These are phyloP conservation scores for Hirtodrosophila cameraria DNA, from an alignment of 2,888 invertebrate genomes.

Conservation along the genomic window DNA sequence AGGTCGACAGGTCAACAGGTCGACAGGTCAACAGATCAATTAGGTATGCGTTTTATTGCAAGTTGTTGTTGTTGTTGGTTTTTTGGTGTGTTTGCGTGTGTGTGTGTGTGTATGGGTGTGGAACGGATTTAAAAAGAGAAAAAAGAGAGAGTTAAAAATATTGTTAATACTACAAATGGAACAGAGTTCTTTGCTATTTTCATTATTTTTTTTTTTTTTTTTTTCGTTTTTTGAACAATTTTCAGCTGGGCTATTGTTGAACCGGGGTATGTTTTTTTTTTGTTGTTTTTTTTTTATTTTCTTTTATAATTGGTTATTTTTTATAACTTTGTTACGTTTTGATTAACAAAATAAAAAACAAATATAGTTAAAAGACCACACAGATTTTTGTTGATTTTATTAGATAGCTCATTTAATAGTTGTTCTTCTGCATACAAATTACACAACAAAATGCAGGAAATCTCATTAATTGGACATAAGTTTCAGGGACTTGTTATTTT, in stretches of 20 bases:
- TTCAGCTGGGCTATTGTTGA: constrained; percentile 61
- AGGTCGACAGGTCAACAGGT: constrained; percentile 8
- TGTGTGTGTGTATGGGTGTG: constrained; percentile 35
- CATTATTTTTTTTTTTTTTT: constrained; percentile 29
- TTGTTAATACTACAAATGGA: constrained; percentile 74
- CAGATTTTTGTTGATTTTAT: constrained; percentile 29
- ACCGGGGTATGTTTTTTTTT: constrained; percentile 41
- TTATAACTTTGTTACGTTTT: constrained; percentile 22
- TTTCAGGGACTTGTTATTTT: constrained; percentile 56
- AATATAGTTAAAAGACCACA: constrained; percentile 27
- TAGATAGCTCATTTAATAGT: constrained; percentile 42
- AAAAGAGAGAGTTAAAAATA: constrained; percentile 78
- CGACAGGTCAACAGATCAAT: constrained; percentile 9
- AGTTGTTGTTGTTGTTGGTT: constrained; percentile 16
- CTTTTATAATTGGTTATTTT: constrained; percentile 29
- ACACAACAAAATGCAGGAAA: constrained; percentile 44
- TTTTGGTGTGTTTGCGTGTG: constrained; percentile 13
- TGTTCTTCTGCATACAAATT: constrained; percentile 29
- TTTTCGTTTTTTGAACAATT: constrained; percentile 19
- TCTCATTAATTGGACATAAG: constrained; percentile 59
- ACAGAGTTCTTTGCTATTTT: constrained; percentile 54
- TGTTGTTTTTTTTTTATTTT: constrained; percentile 12
- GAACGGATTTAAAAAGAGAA: constrained; percentile 74
- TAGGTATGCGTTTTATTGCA: constrained; percentile 8
- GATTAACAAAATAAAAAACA: constrained; percentile 22